A percentile compares a stretch with the other conserved stretches of the same genome.
Conservation (phyloP, 2,113 vertebrate species). For the Cariama cristata region DNA sequence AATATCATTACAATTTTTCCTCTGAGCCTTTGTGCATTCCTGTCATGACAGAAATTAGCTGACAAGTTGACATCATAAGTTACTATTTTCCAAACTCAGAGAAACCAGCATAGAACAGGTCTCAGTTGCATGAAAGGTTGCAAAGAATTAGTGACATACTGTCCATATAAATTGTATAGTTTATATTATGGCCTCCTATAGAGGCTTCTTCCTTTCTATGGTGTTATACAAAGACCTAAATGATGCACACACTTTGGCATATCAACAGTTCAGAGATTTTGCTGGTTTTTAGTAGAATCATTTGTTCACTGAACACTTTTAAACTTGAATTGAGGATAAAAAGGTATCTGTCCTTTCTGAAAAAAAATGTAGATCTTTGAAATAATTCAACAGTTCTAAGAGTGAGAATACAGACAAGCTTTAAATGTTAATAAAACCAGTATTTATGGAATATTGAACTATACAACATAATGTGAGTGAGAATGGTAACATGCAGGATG, state of each 20-base stretch:
- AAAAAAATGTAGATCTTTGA: not conserved
- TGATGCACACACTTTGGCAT: not conserved
- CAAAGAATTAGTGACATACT: not conserved
- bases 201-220: not conserved
- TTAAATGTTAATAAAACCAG: not conserved
- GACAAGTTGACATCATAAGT: not conserved
- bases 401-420: not conserved
- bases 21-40: not conserved
- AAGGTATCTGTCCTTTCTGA: not conserved
- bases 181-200: not conserved
- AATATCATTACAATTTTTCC: not conserved
- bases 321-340: not conserved
- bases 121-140: not conserved
- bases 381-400: not conserved
- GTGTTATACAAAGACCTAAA: not conserved
- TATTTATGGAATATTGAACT: not conserved
- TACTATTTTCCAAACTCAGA: not conserved
- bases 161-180: not conserved
- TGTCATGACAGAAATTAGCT: not conserved
- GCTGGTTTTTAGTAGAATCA: not conserved
- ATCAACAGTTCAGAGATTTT: not conserved
- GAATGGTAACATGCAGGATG: not conserved
- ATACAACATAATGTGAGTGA: not conserved
- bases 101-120: not conserved
- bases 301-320: not conserved